phyloP scores from a whole-genome alignment of 2,888 invertebrate genomes.

The Pilophorus perplexus region DNA sequence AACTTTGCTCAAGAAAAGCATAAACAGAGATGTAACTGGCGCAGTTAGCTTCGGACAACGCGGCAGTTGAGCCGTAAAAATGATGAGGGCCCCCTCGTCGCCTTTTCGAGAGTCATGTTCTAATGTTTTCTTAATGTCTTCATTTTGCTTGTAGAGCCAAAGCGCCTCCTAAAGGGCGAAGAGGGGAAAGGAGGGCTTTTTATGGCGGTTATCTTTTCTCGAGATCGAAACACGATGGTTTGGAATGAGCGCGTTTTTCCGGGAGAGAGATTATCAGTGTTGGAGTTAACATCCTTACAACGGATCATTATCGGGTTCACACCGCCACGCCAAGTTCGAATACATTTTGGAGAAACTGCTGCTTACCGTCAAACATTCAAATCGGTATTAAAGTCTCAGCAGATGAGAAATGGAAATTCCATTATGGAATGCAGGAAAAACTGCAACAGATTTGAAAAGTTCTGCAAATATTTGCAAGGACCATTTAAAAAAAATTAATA shows the following conservation, averaged over 20 bases:
- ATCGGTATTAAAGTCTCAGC: too few species aligned
- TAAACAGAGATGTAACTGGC: constrained; percentile 39
- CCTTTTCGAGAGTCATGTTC: constrained; percentile 29
- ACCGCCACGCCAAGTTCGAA: too few species aligned
- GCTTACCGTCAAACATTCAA: too few species aligned
- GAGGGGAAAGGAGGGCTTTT: constrained; percentile 19
- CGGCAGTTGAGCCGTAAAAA: constrained; percentile 27
- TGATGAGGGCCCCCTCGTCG: constrained; percentile 37
- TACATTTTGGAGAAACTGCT: too few species aligned
- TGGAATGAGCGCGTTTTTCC: too few species aligned
- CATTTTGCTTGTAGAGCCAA: constrained; percentile 23
- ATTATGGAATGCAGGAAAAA: too few species aligned
- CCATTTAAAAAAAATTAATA: too few species aligned
- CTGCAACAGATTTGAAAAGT: too few species aligned
- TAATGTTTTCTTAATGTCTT: constrained; percentile 41
- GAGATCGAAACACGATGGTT: constrained; percentile 13
- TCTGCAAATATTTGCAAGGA: too few species aligned
- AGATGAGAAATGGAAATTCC: too few species aligned
- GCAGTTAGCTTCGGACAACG: constrained; percentile 24
- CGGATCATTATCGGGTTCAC: constrained; percentile 10
- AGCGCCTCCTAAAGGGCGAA: too few species aligned
- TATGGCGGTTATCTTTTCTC: constrained; percentile 24
- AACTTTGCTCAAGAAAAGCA: background rate
- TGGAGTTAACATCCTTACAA: constrained; percentile 7
- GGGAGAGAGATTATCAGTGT: too few species aligned